phyloP scores from a whole-genome alignment of 2,888 invertebrate species.

The Ochropleura plecta region DNA sequence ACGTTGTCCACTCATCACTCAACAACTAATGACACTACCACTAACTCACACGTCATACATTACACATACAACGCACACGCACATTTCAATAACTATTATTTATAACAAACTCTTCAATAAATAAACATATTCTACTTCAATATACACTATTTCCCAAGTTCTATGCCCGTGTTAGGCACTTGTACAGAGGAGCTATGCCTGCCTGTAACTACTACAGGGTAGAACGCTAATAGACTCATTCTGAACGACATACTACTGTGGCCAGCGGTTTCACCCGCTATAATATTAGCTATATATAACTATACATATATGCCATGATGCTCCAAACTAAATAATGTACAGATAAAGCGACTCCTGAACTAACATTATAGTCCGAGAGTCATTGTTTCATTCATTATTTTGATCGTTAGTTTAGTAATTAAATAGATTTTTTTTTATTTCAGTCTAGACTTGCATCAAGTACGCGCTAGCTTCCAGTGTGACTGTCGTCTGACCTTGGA shows the following conservation, averaged over 20 bases:
- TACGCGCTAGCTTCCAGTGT: neutral
- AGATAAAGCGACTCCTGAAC: conserved; percentile 10
- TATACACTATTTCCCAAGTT: neutral
- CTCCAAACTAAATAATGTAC: conserved; percentile 34
- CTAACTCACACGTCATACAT: too few relatives aligned
- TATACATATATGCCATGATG: conserved; percentile 28
- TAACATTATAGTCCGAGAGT: neutral
- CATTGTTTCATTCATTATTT: conserved; percentile 8
- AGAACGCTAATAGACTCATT: neutral
- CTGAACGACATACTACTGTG: too few relatives aligned
- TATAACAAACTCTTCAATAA: conserved; percentile 20
- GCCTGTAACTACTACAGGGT: neutral
- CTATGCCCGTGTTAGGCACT: too few relatives aligned
- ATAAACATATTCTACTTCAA: conserved; percentile 38
- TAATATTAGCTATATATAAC: too few relatives aligned
- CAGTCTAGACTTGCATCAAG: neutral
- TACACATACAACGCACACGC: conserved; percentile 22
- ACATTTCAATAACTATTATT: conserved; percentile 8
- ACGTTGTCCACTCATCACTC: neutral
- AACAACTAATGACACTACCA: too few relatives aligned
- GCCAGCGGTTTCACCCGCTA: too few relatives aligned
- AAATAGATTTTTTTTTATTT: neutral
- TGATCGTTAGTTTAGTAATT: conserved; percentile 31
- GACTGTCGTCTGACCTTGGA: too few relatives aligned
- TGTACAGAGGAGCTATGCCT: neutral